Evolutionary conservation across 2,888 invertebrate genomes (phyloP).

Genomic region (Yponomeuta cagnagella): DNA sequence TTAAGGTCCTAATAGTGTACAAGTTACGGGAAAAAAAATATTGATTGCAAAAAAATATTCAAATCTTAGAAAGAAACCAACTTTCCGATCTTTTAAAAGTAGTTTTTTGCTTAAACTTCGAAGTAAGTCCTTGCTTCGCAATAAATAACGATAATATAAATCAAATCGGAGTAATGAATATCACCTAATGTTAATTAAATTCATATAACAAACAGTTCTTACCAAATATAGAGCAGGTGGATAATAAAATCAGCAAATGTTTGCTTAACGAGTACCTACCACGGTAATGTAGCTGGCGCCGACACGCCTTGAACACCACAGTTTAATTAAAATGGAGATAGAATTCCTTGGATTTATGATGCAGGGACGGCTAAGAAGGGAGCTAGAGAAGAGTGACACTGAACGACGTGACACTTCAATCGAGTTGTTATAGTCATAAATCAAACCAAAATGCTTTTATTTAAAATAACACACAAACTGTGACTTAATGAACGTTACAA

Average conservation of each 20-base stretch:
- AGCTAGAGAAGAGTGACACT: too few species aligned
- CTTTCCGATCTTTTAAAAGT: not conserved
- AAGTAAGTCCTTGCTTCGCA: not conserved
- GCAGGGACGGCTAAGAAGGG: too few species aligned
- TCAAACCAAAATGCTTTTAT: too few species aligned
- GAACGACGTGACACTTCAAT: not conserved
- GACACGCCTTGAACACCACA: not conserved
- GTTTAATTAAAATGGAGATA: not conserved
- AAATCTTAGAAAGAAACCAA: too few species aligned
- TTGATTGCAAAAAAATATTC: too few species aligned
- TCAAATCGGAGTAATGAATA: not conserved
- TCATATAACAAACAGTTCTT: not conserved
- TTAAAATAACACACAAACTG: too few species aligned
- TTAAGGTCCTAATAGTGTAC: too few species aligned
- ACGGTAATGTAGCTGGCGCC: not conserved
- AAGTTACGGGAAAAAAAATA: too few species aligned
- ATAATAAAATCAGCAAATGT: not conserved
- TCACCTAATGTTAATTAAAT: conserved; percentile 1
- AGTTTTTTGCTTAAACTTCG: not conserved
- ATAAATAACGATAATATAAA: not conserved
- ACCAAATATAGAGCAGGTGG: not conserved
- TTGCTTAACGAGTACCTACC: not conserved
- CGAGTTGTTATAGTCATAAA: too few species aligned
- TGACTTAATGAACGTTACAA: too few species aligned
- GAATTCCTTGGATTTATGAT: not conserved